phyloP scores from a whole-genome alignment of 2,888 invertebrate genomes.

The Caradrina kadenii region DNA sequence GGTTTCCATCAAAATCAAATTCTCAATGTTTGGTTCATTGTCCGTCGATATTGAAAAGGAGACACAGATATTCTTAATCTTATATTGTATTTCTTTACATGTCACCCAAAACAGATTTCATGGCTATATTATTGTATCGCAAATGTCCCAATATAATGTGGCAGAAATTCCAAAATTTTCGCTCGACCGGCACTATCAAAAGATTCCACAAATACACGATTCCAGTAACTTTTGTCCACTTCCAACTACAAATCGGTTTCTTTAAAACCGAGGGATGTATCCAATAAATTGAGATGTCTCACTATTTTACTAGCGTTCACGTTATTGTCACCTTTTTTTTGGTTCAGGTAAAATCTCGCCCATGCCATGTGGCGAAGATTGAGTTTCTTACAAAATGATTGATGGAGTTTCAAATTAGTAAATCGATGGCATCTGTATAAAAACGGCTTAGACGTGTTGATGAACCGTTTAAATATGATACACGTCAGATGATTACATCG shows the following conservation, averaged over 20 bases:
- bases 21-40: conserved; percentile 29
- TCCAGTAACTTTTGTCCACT: conserved; percentile 62
- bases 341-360: conserved; percentile 81
- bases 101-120: conserved; percentile 53
- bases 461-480: conserved; percentile 75
- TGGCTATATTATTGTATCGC: conserved; percentile 52
- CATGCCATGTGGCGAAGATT: conserved; percentile 81
- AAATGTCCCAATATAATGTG: conserved; percentile 46
- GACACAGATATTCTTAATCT: conserved; percentile 47
- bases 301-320: conserved; percentile 81
- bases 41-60: conserved; percentile 24
- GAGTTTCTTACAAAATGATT: conserved; percentile 84
- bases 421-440: conserved; percentile 73
- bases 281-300: conserved; percentile 88
- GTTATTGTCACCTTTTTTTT: conserved; percentile 86
- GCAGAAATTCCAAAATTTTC: conserved; percentile 49
- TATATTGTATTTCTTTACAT: conserved; percentile 45
- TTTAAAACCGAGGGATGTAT: conserved; percentile 68
- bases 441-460: conserved; percentile 76
- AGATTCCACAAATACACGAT: conserved; percentile 57
- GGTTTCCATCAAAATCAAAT: conserved; percentile 21
- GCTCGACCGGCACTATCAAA: conserved; percentile 72
- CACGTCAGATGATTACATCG: conserved; percentile 66
- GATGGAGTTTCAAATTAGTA: conserved; percentile 84
- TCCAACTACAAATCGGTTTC: conserved; percentile 68